Evolutionary conservation across 2,888 invertebrate species (phyloP).

Genomic region (Drosophila glabriapex): DNA sequence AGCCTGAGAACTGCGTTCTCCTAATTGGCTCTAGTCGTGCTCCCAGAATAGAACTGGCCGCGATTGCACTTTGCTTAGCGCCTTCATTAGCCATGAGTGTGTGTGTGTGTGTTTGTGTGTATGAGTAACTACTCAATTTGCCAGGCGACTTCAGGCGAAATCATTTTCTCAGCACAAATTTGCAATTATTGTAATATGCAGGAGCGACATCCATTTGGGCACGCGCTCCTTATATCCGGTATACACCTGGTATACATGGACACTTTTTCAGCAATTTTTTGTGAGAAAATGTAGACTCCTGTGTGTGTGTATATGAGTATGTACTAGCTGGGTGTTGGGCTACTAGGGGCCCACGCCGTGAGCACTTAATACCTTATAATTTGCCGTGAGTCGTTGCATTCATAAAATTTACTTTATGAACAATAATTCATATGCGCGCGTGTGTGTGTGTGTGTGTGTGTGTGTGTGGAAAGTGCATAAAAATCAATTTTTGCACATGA

Average conservation of each 20-base stretch:
- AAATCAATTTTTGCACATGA: constrained; percentile 79
- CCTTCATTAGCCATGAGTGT: constrained; percentile 65
- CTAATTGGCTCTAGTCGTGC: constrained; percentile 73
- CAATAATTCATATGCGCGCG: constrained; percentile 74
- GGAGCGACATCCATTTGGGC: constrained; percentile 33
- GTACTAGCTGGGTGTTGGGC: constrained; percentile 1
- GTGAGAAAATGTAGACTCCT: constrained; percentile 44
- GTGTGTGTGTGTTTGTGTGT: constrained; percentile 14
- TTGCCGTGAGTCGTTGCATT: constrained; percentile 77
- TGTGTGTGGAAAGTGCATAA: constrained; percentile 73
- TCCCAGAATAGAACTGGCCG: constrained; percentile 16
- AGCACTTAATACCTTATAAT: constrained; percentile 80
- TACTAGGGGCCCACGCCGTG: constrained; percentile 64
- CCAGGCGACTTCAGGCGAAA: constrained; percentile 72
- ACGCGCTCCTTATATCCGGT: constrained; percentile 6
- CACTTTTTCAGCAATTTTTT: constrained; percentile 59
- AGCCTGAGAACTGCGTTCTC: constrained; percentile 67
- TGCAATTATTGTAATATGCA: constrained; percentile 76
- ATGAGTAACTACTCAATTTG: constrained; percentile 74
- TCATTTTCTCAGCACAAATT: constrained; percentile 72
- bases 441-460: constrained; percentile 55
- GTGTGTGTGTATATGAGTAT: constrained; percentile 11
- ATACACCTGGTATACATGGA: constrained; percentile 26
- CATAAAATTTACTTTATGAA: constrained; percentile 80
- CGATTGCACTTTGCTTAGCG: constrained; percentile 63